Conservation (phyloP, 1,140 invertebrate species). For the Bombus sylvicola region DNA sequence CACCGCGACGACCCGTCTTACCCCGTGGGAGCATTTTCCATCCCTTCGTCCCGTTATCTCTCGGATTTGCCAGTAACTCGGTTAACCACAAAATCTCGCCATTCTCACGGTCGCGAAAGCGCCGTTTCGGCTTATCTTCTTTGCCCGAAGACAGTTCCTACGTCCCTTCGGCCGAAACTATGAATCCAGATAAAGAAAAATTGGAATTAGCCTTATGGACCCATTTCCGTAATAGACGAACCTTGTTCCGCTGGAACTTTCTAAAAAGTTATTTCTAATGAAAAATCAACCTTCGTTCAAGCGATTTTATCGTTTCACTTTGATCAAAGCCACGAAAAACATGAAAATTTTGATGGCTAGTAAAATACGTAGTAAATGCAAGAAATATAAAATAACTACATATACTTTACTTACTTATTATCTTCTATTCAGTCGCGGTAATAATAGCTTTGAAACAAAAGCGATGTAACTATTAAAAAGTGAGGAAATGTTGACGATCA, state of each 20-base stretch:
- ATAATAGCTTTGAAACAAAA: too few relatives aligned
- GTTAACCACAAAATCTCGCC: constrained; percentile 68
- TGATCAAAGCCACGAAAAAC: neutral
- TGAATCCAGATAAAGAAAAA: constrained; percentile 24
- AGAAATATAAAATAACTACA: neutral
- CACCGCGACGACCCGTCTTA: constrained; percentile 52
- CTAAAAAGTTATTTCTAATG: neutral
- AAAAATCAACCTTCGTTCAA: neutral
- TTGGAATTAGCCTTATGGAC: constrained; percentile 15
- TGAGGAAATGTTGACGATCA: too few relatives aligned
- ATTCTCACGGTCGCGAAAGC: constrained; percentile 54
- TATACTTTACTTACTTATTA: neutral
- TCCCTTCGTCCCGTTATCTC: constrained; percentile 71
- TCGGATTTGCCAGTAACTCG: constrained; percentile 67
- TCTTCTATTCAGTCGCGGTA: too few relatives aligned
- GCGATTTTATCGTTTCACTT: neutral
- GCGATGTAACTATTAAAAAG: too few relatives aligned
- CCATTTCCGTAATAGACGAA: constrained; percentile 20
- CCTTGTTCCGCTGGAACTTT: neutral
- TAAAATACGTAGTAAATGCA: neutral
- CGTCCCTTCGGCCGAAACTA: too few relatives aligned
- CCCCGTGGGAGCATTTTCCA: constrained; percentile 67
- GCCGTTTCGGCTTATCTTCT: constrained; percentile 59
- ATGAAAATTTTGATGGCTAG: neutral
- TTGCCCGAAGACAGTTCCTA: constrained; percentile 7